Evolutionary conservation across 2,797 vertebrate species (phyloP), one percentile per base, ranked within the genome.

Genomic region (Bovichtus diacanthus): DNA sequence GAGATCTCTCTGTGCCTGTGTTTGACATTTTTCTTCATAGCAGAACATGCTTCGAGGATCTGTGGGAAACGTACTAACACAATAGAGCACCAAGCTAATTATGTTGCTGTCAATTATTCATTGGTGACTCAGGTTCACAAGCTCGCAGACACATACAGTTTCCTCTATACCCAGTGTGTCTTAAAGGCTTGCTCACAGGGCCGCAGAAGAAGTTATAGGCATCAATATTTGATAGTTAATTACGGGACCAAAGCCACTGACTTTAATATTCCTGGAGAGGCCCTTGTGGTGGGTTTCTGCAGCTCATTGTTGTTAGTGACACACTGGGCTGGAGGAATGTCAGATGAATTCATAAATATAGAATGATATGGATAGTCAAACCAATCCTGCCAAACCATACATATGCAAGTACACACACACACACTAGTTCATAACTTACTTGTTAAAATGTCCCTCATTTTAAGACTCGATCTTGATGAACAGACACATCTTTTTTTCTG

Each of bases 181-280:
- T 87, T 83, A 65, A 87, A 93, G 90, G 76, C 85, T 78, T 63
- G 71, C 82, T 87, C 58, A 72, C 76, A 56, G 84, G 79, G 85
- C 89, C 89, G 87, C 80, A 88, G 83, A 83, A 87, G 83, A 92
- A 88, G 89, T 91, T 91, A 84, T 81, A 80, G 47, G 53, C 92
- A 94, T 95, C 87, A 94, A 95, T 95, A 94, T 95, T 95, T 95
- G 67, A 95, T 90, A 84, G 87, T 87, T 94, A 93, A 94, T 95
- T 95, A 95, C 92, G 88, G 91, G 84, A 83, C 85, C 81, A 83
- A 87, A 88, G 90, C 89, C 87, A 75, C 59, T 80, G 87, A 82
- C 84, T 93, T 92, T 90, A 90, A 93, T 94, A 93, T 90, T 90
- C 82, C 74, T 70, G 79, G 76, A 86, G 81, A 89, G 25, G 47